Evolutionary conservation across 1,140 invertebrate species (phyloP), one percentile per base, ranked within the genome.

Genomic region (Heliconius melpomene): DNA sequence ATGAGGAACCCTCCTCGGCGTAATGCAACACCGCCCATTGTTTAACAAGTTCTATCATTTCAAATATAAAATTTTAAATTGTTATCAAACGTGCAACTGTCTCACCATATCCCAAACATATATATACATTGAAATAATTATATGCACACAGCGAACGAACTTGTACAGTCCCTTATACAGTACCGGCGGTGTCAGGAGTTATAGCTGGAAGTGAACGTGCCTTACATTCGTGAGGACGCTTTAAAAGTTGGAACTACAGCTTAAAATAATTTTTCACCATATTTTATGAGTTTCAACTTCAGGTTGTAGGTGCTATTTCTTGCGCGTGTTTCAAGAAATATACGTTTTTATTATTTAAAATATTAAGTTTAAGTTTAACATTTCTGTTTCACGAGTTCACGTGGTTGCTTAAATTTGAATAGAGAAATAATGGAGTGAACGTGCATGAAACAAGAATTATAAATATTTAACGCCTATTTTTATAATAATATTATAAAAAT

Each of bases 151-250:
- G 20, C 7, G 54, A 11, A 23, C 8, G 2, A n/a, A 57, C 11
- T 8, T 23, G 54, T n/a, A 23, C 23, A n/a, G 54, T 57, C 54
- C n/a, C n/a, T 23, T 23, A 57, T 9, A 57, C 40, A 74, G 40
- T 50, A 75, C 32, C 29, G 54, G 74, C 74, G 57, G 52, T 38
- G 74, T 75, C 74, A 36, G 26, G 74, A 75, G 57, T 75, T 75
- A 75, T 75, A 75, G 20, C 74, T 36, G 29, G 54, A 11, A 75
- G 23, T 36, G 72, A 26, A 75, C 74, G 74, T 76, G 57, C 75
- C 57, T 76, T 76, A 76, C 75, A 76, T 76, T 75, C 40, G 75
- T 76, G 66, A 66, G 74, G 74, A 38, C 36, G 75, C 75, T 57
- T 57, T 76, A 66, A 60, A 66, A 66, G n/a, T 57, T 57, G 54